Conservation (phyloP, 2,113 vertebrate genomes). For the Tichodroma muraria region DNA sequence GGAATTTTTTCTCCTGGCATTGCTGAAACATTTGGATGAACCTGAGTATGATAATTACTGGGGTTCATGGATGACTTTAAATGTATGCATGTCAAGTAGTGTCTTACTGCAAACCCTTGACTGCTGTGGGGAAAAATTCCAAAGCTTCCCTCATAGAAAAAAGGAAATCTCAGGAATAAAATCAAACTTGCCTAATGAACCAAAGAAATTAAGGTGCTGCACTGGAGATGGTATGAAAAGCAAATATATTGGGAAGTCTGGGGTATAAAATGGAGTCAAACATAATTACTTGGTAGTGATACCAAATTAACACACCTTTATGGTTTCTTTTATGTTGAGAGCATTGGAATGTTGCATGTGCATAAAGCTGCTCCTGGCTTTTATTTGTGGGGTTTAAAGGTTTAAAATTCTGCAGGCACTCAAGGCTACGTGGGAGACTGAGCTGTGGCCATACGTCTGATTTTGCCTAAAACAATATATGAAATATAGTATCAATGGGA, state of each 20-base stretch:
- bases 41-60: background rate
- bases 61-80: background rate
- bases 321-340: background rate
- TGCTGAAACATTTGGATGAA: background rate
- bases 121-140: background rate
- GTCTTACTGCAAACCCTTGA: background rate
- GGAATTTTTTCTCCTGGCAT: background rate
- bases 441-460: background rate
- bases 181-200: background rate
- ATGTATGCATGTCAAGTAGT: fast-evolving
- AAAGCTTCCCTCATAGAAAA: background rate
- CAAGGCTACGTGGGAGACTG: background rate
- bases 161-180: background rate
- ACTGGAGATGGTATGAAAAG: background rate
- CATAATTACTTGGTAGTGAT: background rate
- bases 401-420: background rate
- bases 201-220: background rate
- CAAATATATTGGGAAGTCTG: background rate
- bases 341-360: background rate
- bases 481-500: fast-evolving
- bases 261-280: background rate
- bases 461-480: background rate
- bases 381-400: background rate
- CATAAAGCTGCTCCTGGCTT: background rate
- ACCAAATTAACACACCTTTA: background rate